Conservation (phyloP, 2,888 invertebrate genomes). For the Temnothorax unifasciatus region DNA sequence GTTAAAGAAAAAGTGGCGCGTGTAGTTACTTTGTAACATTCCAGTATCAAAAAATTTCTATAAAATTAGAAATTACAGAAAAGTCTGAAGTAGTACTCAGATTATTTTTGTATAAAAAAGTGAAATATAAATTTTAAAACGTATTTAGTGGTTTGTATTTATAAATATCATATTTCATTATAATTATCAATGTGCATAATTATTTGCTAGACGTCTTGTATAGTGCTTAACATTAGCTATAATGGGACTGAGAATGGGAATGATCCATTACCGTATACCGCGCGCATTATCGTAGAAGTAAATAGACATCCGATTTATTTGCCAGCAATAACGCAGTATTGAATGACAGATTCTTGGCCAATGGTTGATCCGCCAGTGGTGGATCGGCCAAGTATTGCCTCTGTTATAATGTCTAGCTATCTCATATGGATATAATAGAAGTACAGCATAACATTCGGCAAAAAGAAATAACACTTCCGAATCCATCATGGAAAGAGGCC, state of each 20-base stretch:
- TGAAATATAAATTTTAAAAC: background rate
- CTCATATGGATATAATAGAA: background rate
- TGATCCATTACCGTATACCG: background rate
- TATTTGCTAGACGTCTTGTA: background rate
- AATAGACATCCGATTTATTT: background rate
- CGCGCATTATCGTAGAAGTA: conserved; percentile 7
- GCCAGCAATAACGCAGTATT: background rate
- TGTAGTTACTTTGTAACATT: background rate
- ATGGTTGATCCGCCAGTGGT: background rate
- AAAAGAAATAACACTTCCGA: background rate
- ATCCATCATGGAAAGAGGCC: background rate
- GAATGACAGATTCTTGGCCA: conserved; percentile 13
- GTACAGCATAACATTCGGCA: background rate
- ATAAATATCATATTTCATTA: background rate
- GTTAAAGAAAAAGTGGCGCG: background rate
- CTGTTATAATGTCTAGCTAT: background rate
- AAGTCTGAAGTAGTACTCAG: background rate
- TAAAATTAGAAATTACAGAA: background rate
- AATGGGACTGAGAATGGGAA: background rate
- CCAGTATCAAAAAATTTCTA: background rate
- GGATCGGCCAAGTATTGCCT: background rate
- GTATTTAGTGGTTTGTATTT: background rate
- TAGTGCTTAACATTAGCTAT: background rate
- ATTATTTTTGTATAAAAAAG: background rate
- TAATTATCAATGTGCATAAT: background rate